Conservation (phyloP, 2,888 invertebrate genomes). For the Acleris sparsana region DNA sequence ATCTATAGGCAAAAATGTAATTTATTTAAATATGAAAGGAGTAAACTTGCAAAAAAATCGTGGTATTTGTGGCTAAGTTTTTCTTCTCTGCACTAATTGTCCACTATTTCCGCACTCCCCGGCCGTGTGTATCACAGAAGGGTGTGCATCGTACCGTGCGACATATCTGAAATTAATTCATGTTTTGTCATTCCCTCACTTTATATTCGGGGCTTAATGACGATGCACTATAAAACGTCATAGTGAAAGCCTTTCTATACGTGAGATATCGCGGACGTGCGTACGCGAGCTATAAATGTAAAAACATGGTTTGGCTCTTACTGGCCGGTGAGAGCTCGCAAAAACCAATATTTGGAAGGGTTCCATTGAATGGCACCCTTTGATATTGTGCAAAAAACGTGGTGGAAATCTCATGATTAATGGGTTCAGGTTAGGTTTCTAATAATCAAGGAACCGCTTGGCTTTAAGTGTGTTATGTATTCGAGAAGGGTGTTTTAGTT, state of each 20-base stretch:
- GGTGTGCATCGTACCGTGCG: slow-evolving; percentile 73
- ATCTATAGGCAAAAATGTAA: no score
- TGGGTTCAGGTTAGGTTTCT: slow-evolving; percentile 54
- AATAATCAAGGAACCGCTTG: slow-evolving; percentile 31
- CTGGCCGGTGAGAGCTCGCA: slow-evolving; percentile 69
- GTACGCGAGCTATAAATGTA: slow-evolving; percentile 66
- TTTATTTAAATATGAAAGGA: no score
- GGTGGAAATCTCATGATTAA: slow-evolving; percentile 76
- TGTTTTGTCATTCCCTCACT: slow-evolving; percentile 83
- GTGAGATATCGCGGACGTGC: slow-evolving; percentile 72
- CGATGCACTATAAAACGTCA: slow-evolving; percentile 75
- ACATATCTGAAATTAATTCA: slow-evolving; percentile 83
- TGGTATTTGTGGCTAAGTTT: no score
- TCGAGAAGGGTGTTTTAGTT: neutral
- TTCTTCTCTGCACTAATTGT: no score
- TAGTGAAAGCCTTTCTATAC: slow-evolving; percentile 64
- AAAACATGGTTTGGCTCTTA: slow-evolving; percentile 82
- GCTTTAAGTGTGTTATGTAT: neutral
- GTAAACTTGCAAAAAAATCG: no score
- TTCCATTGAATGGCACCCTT: slow-evolving; percentile 76
- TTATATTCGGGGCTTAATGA: slow-evolving; percentile 80
- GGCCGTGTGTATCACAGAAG: slow-evolving; percentile 52
- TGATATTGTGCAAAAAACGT: slow-evolving; percentile 67
- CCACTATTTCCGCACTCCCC: neutral
- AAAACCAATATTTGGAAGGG: slow-evolving; percentile 83